These are phyloP conservation scores for Drosophila anomalata DNA, from an alignment of 2,888 invertebrate species.

Conservation along the genomic window DNA sequence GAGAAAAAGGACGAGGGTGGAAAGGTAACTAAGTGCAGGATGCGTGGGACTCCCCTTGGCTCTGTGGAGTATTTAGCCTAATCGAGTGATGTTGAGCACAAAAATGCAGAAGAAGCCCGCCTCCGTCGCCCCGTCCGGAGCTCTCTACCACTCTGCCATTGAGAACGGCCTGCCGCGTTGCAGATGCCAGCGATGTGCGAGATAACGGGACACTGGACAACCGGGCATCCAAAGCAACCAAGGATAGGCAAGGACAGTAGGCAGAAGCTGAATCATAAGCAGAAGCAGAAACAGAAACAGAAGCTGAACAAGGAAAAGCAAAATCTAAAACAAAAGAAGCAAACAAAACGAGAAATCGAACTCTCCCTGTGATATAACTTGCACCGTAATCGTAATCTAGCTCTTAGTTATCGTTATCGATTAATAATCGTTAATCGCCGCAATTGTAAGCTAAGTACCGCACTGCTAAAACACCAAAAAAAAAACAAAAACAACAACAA, in stretches of 20 bases:
- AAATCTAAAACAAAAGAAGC: constrained; percentile 28
- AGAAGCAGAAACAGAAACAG: constrained; percentile 22
- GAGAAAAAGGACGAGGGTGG: constrained; percentile 12
- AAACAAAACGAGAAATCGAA: constrained; percentile 64
- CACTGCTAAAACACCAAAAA: constrained; percentile 16
- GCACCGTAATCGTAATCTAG: constrained; percentile 77
- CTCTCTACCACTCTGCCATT: not conserved
- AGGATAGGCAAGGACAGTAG: constrained; percentile 5
- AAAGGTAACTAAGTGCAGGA: constrained; percentile 24
- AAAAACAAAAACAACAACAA: not conserved
- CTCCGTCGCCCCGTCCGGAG: not conserved
- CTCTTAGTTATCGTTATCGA: constrained; percentile 71
- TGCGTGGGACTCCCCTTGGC: constrained; percentile 37
- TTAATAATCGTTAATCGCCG: constrained; percentile 50
- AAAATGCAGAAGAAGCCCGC: constrained; percentile 36
- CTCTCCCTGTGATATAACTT: constrained; percentile 80
- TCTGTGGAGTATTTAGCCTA: constrained; percentile 64
- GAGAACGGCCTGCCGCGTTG: constrained; percentile 30
- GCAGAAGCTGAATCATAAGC: constrained; percentile 42
- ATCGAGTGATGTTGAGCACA: constrained; percentile 46
- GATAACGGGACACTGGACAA: constrained; percentile 45
- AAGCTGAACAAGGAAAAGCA: constrained; percentile 29
- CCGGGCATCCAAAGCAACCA: constrained; percentile 20
- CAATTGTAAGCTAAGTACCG: constrained; percentile 52
- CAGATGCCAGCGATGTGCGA: constrained; percentile 62